phyloP scores from a whole-genome alignment of 2,888 invertebrate genomes.

The Drosophila birchii region DNA sequence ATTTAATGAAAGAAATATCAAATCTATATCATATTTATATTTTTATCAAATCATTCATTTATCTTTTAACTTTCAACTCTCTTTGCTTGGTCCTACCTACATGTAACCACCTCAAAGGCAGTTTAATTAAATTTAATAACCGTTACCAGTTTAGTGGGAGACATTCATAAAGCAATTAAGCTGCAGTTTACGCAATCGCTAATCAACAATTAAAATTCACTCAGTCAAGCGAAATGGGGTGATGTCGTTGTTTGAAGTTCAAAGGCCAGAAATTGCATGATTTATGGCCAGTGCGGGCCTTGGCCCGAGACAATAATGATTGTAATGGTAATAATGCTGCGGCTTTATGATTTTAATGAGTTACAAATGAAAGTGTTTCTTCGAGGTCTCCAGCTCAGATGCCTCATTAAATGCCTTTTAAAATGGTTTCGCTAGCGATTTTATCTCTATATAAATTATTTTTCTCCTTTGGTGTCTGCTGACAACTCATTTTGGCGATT shows the following conservation, averaged over 20 bases:
- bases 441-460: conserved; percentile 12
- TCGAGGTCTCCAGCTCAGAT: not conserved
- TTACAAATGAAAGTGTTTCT: conserved; percentile 69
- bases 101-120: conserved; percentile 2
- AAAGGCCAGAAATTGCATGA: conserved; percentile 53
- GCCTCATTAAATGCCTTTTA: conserved; percentile 24
- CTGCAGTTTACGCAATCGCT: conserved; percentile 65
- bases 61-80: not conserved
- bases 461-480: conserved; percentile 19
- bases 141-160: conserved; percentile 14
- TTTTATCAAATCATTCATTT: not conserved
- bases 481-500: conserved; percentile 41
- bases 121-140: conserved; percentile 48
- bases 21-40: not conserved
- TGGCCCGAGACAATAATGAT: conserved; percentile 22
- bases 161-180: conserved; percentile 59
- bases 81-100: not conserved
- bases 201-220: conserved; percentile 65
- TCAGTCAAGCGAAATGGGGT: conserved; percentile 38
- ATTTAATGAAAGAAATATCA: not conserved
- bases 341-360: conserved; percentile 75
- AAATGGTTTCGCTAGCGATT: conserved; percentile 31
- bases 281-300: conserved; percentile 61
- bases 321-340: conserved; percentile 41
- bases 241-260: conserved; percentile 28